Conservation (phyloP, 2,113 vertebrate genomes). For the Psilopogon haemacephalus region DNA sequence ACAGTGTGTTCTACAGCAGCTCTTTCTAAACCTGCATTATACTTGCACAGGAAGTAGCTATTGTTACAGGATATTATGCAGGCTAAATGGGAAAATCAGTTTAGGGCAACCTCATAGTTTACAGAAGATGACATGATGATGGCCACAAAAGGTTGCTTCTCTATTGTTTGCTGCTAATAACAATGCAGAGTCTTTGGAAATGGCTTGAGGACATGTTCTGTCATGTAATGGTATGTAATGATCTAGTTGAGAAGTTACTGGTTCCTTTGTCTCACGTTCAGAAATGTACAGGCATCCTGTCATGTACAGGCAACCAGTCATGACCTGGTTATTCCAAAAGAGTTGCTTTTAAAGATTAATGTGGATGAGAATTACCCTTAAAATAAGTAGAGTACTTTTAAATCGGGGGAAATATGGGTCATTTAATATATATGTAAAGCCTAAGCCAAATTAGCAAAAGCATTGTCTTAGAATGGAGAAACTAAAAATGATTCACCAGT, state of each 20-base stretch:
- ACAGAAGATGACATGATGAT: neutral
- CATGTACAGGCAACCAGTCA: neutral
- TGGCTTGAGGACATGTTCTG: slow-evolving; percentile 6
- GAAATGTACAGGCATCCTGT: neutral
- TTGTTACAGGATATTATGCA: neutral
- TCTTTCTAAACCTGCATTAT: neutral
- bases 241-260: slow-evolving; percentile 29
- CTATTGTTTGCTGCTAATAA: slow-evolving; percentile 46
- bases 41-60: neutral
- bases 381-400: neutral
- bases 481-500: neutral
- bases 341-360: neutral
- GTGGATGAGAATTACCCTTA: neutral
- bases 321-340: neutral
- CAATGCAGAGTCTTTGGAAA: slow-evolving; percentile 27
- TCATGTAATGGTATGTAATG: slow-evolving; percentile 20
- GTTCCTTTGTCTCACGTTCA: slow-evolving; percentile 4
- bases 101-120: slow-evolving; percentile 1
- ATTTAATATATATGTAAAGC: neutral
- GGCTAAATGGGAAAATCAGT: neutral
- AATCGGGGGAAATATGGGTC: neutral
- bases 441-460: neutral
- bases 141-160: slow-evolving; percentile 56
- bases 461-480: slow-evolving; percentile 25
- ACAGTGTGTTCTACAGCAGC: neutral